phyloP scores from a whole-genome alignment of 2,888 invertebrate species.

The Thera britannica region DNA sequence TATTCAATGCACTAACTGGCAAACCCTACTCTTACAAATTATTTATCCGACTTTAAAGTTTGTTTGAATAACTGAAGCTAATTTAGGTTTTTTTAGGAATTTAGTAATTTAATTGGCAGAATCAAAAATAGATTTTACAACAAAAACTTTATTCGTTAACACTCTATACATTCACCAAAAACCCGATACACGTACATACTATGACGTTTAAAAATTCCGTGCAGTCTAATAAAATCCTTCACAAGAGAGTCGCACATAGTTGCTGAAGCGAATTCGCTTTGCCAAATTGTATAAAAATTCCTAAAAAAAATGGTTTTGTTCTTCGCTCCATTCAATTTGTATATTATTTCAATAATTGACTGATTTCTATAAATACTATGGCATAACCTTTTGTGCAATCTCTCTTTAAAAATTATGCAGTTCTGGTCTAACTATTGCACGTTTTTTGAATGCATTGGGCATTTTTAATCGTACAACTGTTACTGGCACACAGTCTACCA shows the following conservation, averaged over 20 bases:
- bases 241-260: background rate
- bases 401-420: constrained; percentile 2
- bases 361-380: too few species aligned
- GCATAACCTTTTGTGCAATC: background rate
- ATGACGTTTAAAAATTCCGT: constrained; percentile 13
- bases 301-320: too few species aligned
- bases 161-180: constrained; percentile 22
- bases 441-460: constrained; percentile 5
- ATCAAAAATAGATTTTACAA: constrained; percentile 7
- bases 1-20: too few species aligned
- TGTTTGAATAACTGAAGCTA: too few species aligned
- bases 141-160: constrained; percentile 21
- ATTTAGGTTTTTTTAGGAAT: background rate
- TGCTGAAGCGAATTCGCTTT: background rate
- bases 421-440: background rate
- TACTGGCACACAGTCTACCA: background rate
- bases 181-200: constrained; percentile 10
- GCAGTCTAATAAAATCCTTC: constrained; percentile 7
- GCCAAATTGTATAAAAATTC: too few species aligned
- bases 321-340: too few species aligned
- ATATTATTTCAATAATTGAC: too few species aligned
- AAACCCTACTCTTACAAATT: too few species aligned
- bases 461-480: constrained; percentile 3
- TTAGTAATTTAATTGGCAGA: background rate
- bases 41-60: too few species aligned